Percentiles rank a stretch among this genome's conserved stretches.
Conservation (phyloP, 2,888 invertebrate species). For the Diarsia mendica region DNA sequence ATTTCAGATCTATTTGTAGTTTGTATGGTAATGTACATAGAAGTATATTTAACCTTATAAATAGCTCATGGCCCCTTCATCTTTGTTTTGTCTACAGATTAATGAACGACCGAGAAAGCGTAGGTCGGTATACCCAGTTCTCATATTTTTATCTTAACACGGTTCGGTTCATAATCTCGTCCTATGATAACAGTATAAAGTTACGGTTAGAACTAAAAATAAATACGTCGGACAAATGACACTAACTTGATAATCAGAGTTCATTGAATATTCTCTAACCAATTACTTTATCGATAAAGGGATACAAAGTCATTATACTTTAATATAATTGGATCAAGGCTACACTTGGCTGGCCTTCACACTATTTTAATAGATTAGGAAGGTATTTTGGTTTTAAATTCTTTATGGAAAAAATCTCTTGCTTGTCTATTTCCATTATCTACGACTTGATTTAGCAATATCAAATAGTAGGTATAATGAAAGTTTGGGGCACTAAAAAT, state of each 20-base stretch:
- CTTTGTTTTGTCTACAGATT: constrained; percentile 1
- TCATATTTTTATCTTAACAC: background rate
- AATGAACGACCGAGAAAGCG: background rate
- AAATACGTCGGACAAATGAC: background rate
- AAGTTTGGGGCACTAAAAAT: too few species aligned
- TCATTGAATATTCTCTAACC: constrained; percentile 8
- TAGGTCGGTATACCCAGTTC: background rate
- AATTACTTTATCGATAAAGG: constrained; percentile 17
- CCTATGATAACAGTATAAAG: too few species aligned
- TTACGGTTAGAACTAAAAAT: too few species aligned
- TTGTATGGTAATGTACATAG: background rate
- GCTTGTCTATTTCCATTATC: background rate
- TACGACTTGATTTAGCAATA: background rate
- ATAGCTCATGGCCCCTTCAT: background rate
- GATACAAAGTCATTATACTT: background rate
- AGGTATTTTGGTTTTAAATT: background rate
- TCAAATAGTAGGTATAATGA: background rate
- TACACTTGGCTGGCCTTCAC: background rate
- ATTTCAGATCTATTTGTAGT: background rate
- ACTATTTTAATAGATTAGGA: background rate
- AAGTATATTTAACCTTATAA: background rate
- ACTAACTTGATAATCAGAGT: background rate
- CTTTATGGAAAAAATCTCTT: background rate
- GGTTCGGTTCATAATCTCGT: background rate
- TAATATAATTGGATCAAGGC: background rate